Evolutionary conservation across 1,140 invertebrate genomes (phyloP).

Genomic region (Cecropterus lyciades): DNA sequence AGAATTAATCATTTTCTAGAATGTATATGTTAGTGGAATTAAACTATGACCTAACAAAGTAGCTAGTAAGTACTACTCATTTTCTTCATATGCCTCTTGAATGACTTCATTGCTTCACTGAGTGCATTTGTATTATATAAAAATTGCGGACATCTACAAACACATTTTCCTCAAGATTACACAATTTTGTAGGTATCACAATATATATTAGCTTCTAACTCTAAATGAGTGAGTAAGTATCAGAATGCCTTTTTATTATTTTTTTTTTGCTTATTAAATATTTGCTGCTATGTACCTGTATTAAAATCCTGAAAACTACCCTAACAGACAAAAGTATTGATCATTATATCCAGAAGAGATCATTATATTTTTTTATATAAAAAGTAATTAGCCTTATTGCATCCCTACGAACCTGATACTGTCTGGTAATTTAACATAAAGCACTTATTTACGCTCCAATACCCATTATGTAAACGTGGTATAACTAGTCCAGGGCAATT

Average conservation of each 20-base stretch:
- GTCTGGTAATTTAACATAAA: slow-evolving; percentile 38
- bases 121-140: slow-evolving; percentile 18
- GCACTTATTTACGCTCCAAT: slow-evolving; percentile 53
- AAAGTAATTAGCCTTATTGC: neutral
- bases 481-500: slow-evolving; percentile 50
- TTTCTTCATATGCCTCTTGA: neutral
- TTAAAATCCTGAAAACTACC: neutral
- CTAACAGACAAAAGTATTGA: no score
- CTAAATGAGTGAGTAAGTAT: no score
- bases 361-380: no score
- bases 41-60: slow-evolving; percentile 15
- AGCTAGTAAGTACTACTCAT: slow-evolving; percentile 6
- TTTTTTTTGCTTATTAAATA: neutral
- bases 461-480: slow-evolving; percentile 52
- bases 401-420: neutral
- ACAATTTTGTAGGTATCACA: neutral
- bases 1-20: neutral
- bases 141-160: slow-evolving; percentile 2
- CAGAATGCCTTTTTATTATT: neutral
- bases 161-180: neutral
- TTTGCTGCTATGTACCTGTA: no score
- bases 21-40: slow-evolving; percentile 2
- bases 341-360: no score
- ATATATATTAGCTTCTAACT: neutral
- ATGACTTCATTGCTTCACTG: slow-evolving; percentile 1